Conservation (phyloP, 2,113 vertebrate genomes). For the Marcusenius ussheri region DNA sequence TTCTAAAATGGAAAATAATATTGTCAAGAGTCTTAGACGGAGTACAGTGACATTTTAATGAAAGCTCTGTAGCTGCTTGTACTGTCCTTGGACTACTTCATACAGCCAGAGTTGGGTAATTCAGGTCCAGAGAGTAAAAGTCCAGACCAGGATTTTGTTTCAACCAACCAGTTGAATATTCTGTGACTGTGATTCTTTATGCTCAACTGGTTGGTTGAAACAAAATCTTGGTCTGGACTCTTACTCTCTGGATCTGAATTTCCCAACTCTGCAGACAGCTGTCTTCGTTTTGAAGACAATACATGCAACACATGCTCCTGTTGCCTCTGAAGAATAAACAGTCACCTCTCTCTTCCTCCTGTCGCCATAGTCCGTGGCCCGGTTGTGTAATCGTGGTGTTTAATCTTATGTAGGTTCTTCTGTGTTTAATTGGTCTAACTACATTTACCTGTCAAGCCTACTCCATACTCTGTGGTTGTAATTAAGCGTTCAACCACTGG, state of each 20-base stretch:
- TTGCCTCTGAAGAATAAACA: background rate
- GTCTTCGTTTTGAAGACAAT: background rate
- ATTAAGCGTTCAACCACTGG: background rate
- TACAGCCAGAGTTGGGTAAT: background rate
- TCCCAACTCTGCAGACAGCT: too few species aligned
- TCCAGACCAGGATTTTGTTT: too few species aligned
- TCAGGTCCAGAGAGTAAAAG: too few species aligned
- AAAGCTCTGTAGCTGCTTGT: background rate
- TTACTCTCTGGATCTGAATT: too few species aligned
- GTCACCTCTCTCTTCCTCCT: background rate
- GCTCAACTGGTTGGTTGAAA: too few species aligned
- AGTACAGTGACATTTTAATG: conserved; percentile 1
- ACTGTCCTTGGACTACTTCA: background rate
- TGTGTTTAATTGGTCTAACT: background rate
- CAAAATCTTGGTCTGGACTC: too few species aligned
- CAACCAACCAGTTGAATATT: too few species aligned
- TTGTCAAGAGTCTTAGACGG: background rate
- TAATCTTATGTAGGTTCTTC: background rate
- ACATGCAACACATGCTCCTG: background rate
- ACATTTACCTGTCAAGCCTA: background rate
- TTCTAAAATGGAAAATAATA: background rate
- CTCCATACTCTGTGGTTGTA: background rate
- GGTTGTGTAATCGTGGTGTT: background rate
- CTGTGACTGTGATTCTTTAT: too few species aligned
- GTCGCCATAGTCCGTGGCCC: background rate